Conservation (phyloP, 1,140 invertebrate species). For the Drosophila quadrilineata region DNA sequence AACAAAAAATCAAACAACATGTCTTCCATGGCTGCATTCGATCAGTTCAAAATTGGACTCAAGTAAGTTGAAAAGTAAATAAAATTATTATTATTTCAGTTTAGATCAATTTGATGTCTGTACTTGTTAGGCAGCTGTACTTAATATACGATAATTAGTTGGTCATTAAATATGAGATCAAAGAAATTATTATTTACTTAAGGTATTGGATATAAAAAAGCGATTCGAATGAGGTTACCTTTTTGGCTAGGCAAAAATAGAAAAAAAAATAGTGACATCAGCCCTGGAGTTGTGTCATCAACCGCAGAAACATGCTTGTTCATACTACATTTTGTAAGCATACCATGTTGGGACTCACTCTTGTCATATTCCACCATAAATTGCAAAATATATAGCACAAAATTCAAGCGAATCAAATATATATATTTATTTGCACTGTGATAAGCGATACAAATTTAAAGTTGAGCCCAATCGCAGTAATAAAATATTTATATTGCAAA, state of each 20-base stretch:
- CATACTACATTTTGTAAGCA: background rate
- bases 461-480: constrained; percentile 13
- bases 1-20: constrained; percentile 32
- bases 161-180: constrained; percentile 17
- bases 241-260: background rate
- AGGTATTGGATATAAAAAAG: too few species aligned
- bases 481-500: constrained; percentile 33
- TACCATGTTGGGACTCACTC: too few species aligned
- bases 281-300: constrained; percentile 29
- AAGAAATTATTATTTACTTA: constrained; percentile 11
- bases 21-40: constrained; percentile 76
- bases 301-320: background rate
- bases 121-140: background rate
- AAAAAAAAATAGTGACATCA: constrained; percentile 42
- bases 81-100: background rate
- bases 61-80: constrained; percentile 59
- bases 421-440: constrained; percentile 9
- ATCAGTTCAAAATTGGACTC: constrained; percentile 78
- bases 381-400: too few species aligned
- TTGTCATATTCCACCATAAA: too few species aligned
- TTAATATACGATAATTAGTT: background rate
- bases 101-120: background rate
- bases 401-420: too few species aligned
- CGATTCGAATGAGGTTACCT: constrained; percentile 2
- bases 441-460: constrained; percentile 18